A percentile compares a stretch with the other conserved stretches of the same genome.
These are phyloP conservation scores for Hydrolagus affinis DNA, from an alignment of 2,113 vertebrate species.

Conservation along the genomic window DNA sequence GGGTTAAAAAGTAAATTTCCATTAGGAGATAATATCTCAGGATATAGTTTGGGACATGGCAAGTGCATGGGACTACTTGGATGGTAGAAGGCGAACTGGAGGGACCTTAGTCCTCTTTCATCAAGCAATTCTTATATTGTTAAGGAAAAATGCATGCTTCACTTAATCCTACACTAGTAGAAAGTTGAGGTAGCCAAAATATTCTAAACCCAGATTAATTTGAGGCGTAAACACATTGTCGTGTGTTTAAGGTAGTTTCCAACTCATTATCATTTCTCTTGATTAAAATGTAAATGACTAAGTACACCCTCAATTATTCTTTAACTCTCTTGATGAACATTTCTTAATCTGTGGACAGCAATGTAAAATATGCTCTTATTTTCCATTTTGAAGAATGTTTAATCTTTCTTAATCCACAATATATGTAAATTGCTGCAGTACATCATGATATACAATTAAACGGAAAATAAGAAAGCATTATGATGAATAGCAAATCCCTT, in stretches of 20 bases:
- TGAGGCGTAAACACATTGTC: not conserved
- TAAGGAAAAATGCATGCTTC: no score
- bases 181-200: not conserved
- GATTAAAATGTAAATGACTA: not conserved
- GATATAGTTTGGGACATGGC: no score
- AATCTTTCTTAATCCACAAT: not conserved
- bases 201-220: not conserved
- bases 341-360: not conserved
- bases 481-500: not conserved
- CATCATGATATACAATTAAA: not conserved
- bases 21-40: no score
- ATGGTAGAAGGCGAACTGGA: no score
- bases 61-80: no score
- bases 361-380: not conserved
- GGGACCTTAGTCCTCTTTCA: no score
- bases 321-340: constrained; percentile 14
- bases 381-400: not conserved
- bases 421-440: not conserved
- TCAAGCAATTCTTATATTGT: no score
- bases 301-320: not conserved
- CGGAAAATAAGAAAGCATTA: not conserved
- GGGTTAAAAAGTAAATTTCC: no score
- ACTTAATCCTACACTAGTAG: not conserved
- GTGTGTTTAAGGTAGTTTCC: not conserved
- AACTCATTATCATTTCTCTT: not conserved